phyloP scores from a whole-genome alignment of 2,888 invertebrate genomes.

The Crematogaster levior region DNA sequence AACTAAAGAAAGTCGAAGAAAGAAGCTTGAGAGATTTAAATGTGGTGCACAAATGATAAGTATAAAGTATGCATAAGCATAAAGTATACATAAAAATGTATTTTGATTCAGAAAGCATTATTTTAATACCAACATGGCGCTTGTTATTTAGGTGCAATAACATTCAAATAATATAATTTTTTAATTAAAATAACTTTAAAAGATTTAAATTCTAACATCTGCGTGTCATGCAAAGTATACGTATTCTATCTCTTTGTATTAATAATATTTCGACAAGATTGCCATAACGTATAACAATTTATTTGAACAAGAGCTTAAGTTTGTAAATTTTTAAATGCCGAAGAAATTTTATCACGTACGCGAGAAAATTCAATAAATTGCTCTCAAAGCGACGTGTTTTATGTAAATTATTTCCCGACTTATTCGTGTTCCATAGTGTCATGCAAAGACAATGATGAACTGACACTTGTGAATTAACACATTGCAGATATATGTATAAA shows the following conservation, averaged over 20 bases:
- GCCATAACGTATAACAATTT: neutral
- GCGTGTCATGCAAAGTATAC: neutral
- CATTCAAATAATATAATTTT: neutral
- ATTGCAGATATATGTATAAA: slow-evolving; percentile 53
- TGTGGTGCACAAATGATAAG: neutral
- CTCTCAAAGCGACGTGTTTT: neutral
- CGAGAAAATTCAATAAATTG: neutral
- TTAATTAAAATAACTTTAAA: slow-evolving; percentile 11
- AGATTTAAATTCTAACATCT: neutral
- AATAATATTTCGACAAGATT: neutral
- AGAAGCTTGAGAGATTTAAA: neutral
- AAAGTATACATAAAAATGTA: neutral
- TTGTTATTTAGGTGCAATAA: neutral
- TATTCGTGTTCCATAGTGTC: slow-evolving; percentile 20
- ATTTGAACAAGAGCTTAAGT: neutral
- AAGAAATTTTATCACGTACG: neutral
- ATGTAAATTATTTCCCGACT: slow-evolving; percentile 31
- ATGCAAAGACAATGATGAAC: slow-evolving; percentile 52
- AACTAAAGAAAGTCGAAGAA: neutral
- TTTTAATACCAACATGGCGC: neutral
- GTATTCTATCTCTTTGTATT: neutral
- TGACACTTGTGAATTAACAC: slow-evolving; percentile 59
- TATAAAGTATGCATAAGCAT: neutral
- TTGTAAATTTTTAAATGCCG: neutral
- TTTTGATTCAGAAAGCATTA: neutral